Conservation (phyloP, 2,797 vertebrate species). For the Cyprinodon diabolis region DNA sequence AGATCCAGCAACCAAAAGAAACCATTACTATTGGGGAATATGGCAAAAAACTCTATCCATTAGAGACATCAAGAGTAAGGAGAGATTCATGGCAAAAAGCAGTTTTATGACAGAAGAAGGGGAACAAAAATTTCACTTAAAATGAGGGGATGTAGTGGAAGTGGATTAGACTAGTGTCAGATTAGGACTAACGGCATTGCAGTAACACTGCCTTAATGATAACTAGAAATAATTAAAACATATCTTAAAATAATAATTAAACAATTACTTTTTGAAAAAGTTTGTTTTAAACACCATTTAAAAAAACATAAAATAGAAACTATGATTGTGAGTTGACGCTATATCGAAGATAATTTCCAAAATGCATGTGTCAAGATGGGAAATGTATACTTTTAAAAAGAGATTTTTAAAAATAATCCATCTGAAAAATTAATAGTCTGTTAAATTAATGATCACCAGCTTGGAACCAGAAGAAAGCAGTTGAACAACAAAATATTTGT, state of each 20-base stretch:
- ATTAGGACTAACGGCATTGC: not conserved
- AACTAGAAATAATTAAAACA: not conserved
- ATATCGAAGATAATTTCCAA: no score
- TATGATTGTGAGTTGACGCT: no score
- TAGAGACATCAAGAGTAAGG: conserved; percentile 26
- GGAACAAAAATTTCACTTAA: conserved; percentile 35
- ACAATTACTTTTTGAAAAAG: no score
- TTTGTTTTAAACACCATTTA: no score
- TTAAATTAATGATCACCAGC: conserved; percentile 43
- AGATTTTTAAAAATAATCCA: no score
- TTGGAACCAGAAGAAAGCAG: conserved; percentile 47
- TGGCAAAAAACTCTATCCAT: conserved; percentile 33
- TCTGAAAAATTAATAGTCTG: conserved; percentile 23
- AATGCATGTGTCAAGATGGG: no score
- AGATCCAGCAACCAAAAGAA: conserved; percentile 25
- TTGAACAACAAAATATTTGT: conserved; percentile 43
- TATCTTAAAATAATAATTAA: no score
- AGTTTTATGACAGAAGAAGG: conserved; percentile 8
- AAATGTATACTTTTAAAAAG: no score
- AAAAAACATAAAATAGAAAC: no score
- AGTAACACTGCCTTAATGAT: not conserved
- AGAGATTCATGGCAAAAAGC: conserved; percentile 3
- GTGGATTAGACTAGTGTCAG: not conserved
- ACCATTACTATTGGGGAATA: conserved; percentile 27
- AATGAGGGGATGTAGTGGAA: conserved; percentile 24